Percentiles rank a stretch among this genome's conserved stretches.
Conservation (phyloP, 1,140 invertebrate species). For the Lasioglossum baleicum region DNA sequence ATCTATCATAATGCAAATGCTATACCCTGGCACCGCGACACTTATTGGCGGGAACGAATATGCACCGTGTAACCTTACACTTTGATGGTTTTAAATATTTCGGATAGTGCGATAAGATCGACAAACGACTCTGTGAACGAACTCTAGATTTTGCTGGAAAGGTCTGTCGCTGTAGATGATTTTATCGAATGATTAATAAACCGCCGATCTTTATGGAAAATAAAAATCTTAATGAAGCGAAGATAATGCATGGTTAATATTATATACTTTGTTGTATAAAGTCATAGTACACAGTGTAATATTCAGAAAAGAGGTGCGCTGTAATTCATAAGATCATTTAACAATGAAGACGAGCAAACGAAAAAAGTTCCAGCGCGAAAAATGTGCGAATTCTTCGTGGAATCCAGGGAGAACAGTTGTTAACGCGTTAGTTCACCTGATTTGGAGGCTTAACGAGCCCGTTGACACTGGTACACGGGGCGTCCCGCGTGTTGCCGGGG, state of each 20-base stretch:
- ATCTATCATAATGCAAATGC: slow-evolving; percentile 68
- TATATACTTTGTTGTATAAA: too few species aligned
- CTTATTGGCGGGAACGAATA: slow-evolving; percentile 21
- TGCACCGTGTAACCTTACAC: slow-evolving; percentile 44
- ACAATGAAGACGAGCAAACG: too few species aligned
- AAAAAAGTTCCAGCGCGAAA: too few species aligned
- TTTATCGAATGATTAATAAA: too few species aligned
- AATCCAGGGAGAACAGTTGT: slow-evolving; percentile 54
- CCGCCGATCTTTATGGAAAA: too few species aligned
- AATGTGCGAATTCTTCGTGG: background rate
- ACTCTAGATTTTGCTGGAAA: too few species aligned
- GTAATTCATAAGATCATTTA: too few species aligned
- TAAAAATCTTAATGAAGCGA: too few species aligned
- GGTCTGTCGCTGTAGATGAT: too few species aligned
- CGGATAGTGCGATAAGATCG: slow-evolving; percentile 26
- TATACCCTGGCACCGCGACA: slow-evolving; percentile 43
- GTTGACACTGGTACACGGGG: slow-evolving; percentile 76
- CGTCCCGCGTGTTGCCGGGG: slow-evolving; percentile 68
- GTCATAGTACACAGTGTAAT: too few species aligned
- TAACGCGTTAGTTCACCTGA: slow-evolving; percentile 68
- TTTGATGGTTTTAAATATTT: slow-evolving; percentile 30
- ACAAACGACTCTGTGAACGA: background rate
- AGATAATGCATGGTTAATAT: too few species aligned
- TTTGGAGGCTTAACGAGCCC: slow-evolving; percentile 75
- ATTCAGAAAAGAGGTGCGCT: too few species aligned